Base-by-base conservation (phyloP, 2,797 vertebrate genomes). In the Varecia variegata region DNA sequence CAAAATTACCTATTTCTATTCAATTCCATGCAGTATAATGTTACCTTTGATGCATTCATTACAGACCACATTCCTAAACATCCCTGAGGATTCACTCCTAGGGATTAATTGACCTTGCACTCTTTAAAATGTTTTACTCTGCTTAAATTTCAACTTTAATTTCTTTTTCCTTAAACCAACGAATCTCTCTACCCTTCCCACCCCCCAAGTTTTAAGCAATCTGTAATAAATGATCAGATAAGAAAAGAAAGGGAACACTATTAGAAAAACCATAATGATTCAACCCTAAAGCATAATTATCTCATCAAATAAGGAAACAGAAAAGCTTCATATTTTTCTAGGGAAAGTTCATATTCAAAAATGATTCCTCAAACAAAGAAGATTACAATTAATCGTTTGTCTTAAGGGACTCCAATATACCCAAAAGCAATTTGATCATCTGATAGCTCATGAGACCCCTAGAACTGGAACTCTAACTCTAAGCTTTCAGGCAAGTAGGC, bases 131-230 rank as follows among this genome's bases (percentile, higher is more conserved):
- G n/a, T 76, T 94, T 92, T 93, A 79, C 23, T 93, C 23, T 71
- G 47, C 67, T 93, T 81, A 81, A 60, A 94, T 94, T 95, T 90
- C 52, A 95, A 68, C 87, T 93, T 97, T 32, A 74, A 93, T 88
- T 87, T 71, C 73, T 86, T 86, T 74, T 73, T 6, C n/a, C 52
- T 65, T 25, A 95, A 91, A 54, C 58, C 20, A 79, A 88, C 94
- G 79, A 60, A 81, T 79, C n/a, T 82, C 30, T 90, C 56, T 25
- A 95, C 52, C n/a, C 13, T 56, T 38, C 17, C 17, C 35, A 15
- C 27, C 56, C 94, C 20, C 27, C 62, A 96, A 81, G 27, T 65
- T 94, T 91, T 92, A 94, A 86, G 79, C 23, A 67, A 40, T 87
- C 25, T 73, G 18, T 91, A 93, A 25, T 30, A 62, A 88, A 73